Evolutionary conservation across 2,888 invertebrate genomes (phyloP), one percentile per base, ranked within the genome.

Genomic region (Ichneumoninae sp.): DNA sequence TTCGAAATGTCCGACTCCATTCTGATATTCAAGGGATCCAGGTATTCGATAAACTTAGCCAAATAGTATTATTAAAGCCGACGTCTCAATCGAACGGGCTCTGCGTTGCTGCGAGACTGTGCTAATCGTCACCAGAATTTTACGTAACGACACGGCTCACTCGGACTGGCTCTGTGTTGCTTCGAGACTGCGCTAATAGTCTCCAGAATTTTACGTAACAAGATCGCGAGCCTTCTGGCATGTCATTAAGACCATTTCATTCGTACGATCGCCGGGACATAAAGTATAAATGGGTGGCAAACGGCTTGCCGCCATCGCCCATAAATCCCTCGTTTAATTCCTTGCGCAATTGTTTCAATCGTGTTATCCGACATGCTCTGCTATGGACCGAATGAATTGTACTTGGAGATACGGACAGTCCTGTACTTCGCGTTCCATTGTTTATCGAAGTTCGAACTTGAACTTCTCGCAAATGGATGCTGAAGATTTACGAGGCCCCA

Each of bases 401-500:
- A 74, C 69, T 86, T 86, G 52, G 80, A 85, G 40, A 88, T 75
- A 19, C 79, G 77, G 0, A 87, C 68, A 5, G 88, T 87, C 26
- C 88, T 81, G 60, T 76, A 83, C 63, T 83, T 70, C 7, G 50
- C 77, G 19, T 80, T 47, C 80, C 83, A 85, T n/a, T 83, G 66
- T 33, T 73, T 71, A 8, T 60, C 57, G 3, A 26, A 47, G 13
- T 79, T 80, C 16, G 65, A 22, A 13, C 54, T 74, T 0, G 52
- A 22, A 10, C 30, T 68, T 30, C 75, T 73, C 57, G 75, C 57
- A 16, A 83, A 73, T 10, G 87, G 88, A 81, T 88, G 87, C 60
- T 81, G 52, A 5, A 81, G 57, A 80, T 91, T 90, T 26, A 89
- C 85, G 52, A 90, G 68, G 52, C 86, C 91, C 91, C 90, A 91